Conservation (phyloP, 2,888 invertebrate genomes). For the Drosophila ustulata region DNA sequence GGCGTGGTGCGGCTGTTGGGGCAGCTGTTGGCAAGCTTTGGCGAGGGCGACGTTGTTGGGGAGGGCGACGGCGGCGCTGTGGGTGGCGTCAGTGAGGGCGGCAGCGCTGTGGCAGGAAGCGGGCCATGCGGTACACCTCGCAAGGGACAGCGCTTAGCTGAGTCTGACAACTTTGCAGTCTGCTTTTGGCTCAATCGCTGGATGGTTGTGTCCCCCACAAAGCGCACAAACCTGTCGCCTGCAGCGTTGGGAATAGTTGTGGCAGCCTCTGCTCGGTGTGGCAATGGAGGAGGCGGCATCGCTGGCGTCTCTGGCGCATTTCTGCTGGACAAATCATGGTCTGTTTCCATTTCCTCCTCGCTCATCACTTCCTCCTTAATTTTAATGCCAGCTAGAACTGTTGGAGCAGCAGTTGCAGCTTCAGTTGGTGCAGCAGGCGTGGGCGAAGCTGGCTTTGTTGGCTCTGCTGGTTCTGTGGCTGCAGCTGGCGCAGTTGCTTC, state of each 20-base stretch:
- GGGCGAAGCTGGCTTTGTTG: not conserved
- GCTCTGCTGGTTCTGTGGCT: not conserved
- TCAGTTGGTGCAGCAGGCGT: slow-evolving; percentile 1
- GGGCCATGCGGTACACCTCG: slow-evolving; percentile 73
- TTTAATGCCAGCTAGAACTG: slow-evolving; percentile 22
- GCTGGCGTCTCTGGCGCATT: slow-evolving; percentile 14
- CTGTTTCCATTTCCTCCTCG: slow-evolving; percentile 75
- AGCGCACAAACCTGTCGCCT: slow-evolving; percentile 55
- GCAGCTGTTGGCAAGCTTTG: slow-evolving; percentile 20
- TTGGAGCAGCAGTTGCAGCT: not conserved
- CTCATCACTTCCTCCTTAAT: slow-evolving; percentile 79
- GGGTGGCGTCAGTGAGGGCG: slow-evolving; percentile 37
- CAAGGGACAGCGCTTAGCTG: slow-evolving; percentile 43
- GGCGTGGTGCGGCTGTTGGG: slow-evolving; percentile 3
- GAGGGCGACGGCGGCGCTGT: slow-evolving; percentile 23
- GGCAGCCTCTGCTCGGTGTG: slow-evolving; percentile 8
- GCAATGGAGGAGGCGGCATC: slow-evolving; percentile 36
- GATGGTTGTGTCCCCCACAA: slow-evolving; percentile 82
- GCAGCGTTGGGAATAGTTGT: not conserved
- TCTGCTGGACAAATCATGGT: not conserved
- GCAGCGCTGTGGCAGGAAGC: slow-evolving; percentile 61
- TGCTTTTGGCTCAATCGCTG: slow-evolving; percentile 72
- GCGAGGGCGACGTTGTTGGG: slow-evolving; percentile 18
- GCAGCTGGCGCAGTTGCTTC: slow-evolving; percentile 8
- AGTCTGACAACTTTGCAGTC: slow-evolving; percentile 42